Conservation (phyloP, 2,113 vertebrate species). For the Copsychus sechellarum region DNA sequence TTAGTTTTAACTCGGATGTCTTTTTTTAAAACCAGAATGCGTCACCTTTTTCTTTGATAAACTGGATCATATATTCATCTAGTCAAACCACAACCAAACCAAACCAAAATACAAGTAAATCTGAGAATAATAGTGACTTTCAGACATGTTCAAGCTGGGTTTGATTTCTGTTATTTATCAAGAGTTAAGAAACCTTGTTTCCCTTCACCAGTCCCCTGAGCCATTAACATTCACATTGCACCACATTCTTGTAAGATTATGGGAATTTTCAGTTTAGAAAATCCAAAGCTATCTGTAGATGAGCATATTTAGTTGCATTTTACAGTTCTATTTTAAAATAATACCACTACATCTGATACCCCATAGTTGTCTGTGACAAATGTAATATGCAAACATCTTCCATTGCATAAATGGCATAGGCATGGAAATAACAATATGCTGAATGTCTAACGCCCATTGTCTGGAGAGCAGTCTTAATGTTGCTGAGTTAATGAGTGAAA, state of each 20-base stretch:
- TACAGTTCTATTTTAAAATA: constrained; percentile 56
- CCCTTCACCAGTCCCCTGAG: constrained; percentile 12
- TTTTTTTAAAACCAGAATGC: neutral
- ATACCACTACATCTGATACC: constrained; percentile 57
- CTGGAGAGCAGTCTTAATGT: constrained; percentile 11
- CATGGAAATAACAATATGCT: constrained; percentile 22
- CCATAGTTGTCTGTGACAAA: constrained; percentile 62
- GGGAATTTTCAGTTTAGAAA: constrained; percentile 53
- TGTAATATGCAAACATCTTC: constrained; percentile 39
- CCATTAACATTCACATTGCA: constrained; percentile 36
- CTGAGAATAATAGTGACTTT: constrained; percentile 18
- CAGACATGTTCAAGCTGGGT: constrained; percentile 20
- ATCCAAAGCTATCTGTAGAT: constrained; percentile 46
- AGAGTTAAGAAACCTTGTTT: constrained; percentile 46
- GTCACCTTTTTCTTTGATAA: constrained; percentile 2
- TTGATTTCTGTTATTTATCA: constrained; percentile 56
- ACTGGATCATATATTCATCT: neutral
- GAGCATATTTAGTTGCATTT: constrained; percentile 57
- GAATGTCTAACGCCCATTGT: constrained; percentile 50
- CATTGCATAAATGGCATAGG: constrained; percentile 24
- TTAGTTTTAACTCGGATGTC: neutral
- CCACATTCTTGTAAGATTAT: constrained; percentile 58
- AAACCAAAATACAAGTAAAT: neutral
- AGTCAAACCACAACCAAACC: constrained; percentile 15
- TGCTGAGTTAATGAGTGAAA: constrained; percentile 61